A percentile compares a stretch with the other conserved stretches of the same genome.
phyloP scores from a whole-genome alignment of 1,140 invertebrate genomes.

The Drosophila navojoa region DNA sequence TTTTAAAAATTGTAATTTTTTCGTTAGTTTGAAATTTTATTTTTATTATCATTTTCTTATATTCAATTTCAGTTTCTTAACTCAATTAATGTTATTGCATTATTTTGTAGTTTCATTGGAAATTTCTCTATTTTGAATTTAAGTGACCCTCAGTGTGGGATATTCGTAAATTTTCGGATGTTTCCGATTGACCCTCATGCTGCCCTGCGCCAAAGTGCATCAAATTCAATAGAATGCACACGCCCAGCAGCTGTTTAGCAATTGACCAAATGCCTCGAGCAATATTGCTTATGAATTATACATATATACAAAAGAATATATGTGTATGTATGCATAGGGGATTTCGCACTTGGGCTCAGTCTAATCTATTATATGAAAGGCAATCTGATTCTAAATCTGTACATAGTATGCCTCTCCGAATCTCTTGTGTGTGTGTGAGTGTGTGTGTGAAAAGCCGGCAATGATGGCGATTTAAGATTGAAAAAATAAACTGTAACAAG shows the following conservation, averaged over 20 bases:
- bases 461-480: constrained; percentile 71
- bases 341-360: constrained; percentile 32
- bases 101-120: background rate
- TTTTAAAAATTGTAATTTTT: too few species aligned
- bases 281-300: constrained; percentile 3
- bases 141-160: background rate
- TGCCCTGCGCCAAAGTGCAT: constrained; percentile 20
- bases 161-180: constrained; percentile 21
- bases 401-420: background rate
- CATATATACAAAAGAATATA: background rate
- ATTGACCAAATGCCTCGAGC: constrained; percentile 12
- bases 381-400: constrained; percentile 39
- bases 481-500: constrained; percentile 57
- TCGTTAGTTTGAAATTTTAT: too few species aligned
- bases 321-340: constrained; percentile 17
- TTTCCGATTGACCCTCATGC: constrained; percentile 36
- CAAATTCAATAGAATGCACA: constrained; percentile 11
- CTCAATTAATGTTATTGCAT: background rate
- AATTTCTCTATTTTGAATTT: background rate
- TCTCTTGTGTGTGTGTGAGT: background rate
- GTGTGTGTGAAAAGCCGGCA: constrained; percentile 55
- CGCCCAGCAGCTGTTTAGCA: constrained; percentile 16
- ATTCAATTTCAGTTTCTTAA: background rate
- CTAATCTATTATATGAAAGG: constrained; percentile 26
- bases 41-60: too few species aligned